Percentiles rank a stretch among this genome's conserved stretches.
Conservation (phyloP, 2,113 vertebrate genomes). For the Petrocephalus zakoni region DNA sequence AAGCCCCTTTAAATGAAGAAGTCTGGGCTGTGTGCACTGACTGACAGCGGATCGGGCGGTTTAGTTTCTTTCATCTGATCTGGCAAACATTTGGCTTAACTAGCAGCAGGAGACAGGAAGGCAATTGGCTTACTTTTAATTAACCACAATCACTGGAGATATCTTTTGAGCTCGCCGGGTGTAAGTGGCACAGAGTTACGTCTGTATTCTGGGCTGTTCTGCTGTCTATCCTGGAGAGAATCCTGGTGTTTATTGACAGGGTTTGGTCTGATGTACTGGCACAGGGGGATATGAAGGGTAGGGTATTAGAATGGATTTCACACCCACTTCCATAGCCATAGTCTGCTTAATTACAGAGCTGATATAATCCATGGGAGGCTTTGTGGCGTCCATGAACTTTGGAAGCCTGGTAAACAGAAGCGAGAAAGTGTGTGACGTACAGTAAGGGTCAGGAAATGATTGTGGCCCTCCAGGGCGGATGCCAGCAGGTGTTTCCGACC, state of each 20-base stretch:
- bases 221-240: neutral
- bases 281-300: neutral
- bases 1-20: conserved; percentile 7
- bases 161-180: conserved; percentile 33
- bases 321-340: neutral
- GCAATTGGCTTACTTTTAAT: conserved; percentile 45
- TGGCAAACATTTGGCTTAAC: conserved; percentile 49
- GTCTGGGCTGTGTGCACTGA: conserved; percentile 30
- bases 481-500: conserved; percentile 11
- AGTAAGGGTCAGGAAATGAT: neutral
- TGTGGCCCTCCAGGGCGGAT: conserved; percentile 13
- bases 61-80: conserved; percentile 48
- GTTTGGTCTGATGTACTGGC: neutral
- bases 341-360: neutral
- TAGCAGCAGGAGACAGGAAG: conserved; percentile 38
- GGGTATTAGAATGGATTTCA: neutral
- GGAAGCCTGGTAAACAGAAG: neutral
- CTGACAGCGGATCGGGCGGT: conserved; percentile 43
- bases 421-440: neutral
- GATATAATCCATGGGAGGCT: neutral
- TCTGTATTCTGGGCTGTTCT: neutral
- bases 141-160: conserved; percentile 51
- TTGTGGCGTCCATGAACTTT: neutral
- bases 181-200: conserved; percentile 34
- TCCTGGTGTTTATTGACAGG: neutral